Evolutionary conservation across 2,113 vertebrate species (phyloP), one percentile per base, ranked within the genome.

Genomic region (Apistogramma diplotaenia): DNA sequence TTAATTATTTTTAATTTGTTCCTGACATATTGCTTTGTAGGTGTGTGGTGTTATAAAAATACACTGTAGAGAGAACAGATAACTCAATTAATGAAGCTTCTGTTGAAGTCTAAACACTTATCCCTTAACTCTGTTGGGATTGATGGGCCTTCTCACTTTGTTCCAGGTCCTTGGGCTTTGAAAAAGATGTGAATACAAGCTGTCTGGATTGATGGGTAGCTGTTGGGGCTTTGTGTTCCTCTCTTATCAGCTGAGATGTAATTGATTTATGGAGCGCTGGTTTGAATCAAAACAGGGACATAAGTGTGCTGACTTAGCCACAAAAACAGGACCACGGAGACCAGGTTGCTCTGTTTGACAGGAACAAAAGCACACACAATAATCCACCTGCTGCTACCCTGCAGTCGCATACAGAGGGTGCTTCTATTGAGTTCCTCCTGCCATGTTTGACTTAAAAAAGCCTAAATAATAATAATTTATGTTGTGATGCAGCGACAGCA

Each of bases 231-330:
- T 76, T 84, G 88, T 87, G 84, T 89, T 79, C 76, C 82, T 79
- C 90, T 89, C 82, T 92, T 91, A 92, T 94, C 91, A 85, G 67
- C 82, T 72, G 83, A 79, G 91, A 89, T 89, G 76, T 93, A 93
- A 94, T 92, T 91, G 89, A 93, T 93, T 93, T 93, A 92, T 81
- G 83, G 70, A 83, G 87, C 27, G 76, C 92, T 92, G 88, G 82
- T 84, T 91, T 91, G 89, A 90, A 92, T 88, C 81, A 85, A 81
- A 83, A 78, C 75, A 70, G 83, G 84, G 85, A 86, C 83, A 82
- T 43, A 80, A 91, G 87, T 87, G 90, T 16, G 59, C 78, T 81
- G 83, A 89, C 89, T 93, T 87, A 92, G 79, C 77, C 89, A 90
- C 58, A 72, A 79, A 91, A 84, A 78, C 91, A 89, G 81, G 81